Percentiles rank a stretch among this genome's conserved stretches.
phyloP scores from a whole-genome alignment of 2,113 vertebrate genomes.

The Anser cygnoides region DNA sequence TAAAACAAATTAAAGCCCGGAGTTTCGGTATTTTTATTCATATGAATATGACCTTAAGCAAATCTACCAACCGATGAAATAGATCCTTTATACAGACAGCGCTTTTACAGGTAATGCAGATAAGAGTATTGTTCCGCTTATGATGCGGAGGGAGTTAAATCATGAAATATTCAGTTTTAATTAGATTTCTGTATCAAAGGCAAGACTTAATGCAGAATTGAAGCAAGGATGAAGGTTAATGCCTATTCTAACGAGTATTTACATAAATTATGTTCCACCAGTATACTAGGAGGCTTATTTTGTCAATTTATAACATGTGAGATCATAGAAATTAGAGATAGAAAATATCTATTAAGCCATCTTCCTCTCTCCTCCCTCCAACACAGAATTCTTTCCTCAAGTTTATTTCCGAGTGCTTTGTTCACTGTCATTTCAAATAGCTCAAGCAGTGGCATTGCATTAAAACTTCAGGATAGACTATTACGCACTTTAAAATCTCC shows the following conservation, averaged over 20 bases:
- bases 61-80: neutral
- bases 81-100: neutral
- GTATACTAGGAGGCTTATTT: conserved; percentile 35
- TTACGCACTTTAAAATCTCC: neutral
- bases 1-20: neutral
- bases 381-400: neutral
- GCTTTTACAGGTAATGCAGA: conserved; percentile 35
- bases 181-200: conserved; percentile 73
- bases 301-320: conserved; percentile 34
- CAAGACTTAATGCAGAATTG: conserved; percentile 60
- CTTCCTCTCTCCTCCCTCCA: neutral
- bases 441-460: neutral
- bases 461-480: neutral
- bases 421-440: neutral
- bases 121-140: conserved; percentile 11
- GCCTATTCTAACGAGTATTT: conserved; percentile 64
- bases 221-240: conserved; percentile 68
- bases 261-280: conserved; percentile 62
- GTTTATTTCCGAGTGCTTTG: neutral
- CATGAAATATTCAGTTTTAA: conserved; percentile 70
- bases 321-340: conserved; percentile 17
- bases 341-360: conserved; percentile 26
- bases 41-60: conserved; percentile 17
- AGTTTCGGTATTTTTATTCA: neutral
- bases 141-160: conserved; percentile 57